Evolutionary conservation across 1,140 invertebrate species (phyloP), one percentile per base, ranked within the genome.

Genomic region (Tribolium madens): DNA sequence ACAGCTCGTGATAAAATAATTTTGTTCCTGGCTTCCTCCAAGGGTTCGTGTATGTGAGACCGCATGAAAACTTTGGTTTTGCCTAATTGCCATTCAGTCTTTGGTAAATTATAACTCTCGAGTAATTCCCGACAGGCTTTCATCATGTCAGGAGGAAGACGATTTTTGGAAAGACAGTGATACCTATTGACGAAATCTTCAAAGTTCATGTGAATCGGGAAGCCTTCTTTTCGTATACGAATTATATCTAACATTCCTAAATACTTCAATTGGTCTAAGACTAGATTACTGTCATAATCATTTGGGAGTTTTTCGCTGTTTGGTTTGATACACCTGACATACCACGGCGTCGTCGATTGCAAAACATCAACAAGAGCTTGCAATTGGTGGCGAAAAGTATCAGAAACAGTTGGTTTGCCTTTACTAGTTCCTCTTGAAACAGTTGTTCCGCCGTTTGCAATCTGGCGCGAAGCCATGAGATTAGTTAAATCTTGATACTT

Each of bases 221-320:
- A 98, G 0, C 97, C 97, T 87, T 98, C 95, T 82, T 95, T 93
- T 36, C 96, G 88, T 73, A 98, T 98, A 70, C 95, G 89, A 81
- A 98, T 97, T 77, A 98, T 97, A 85, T 98, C 97, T 83, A 98
- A 88, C 96, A 98, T 98, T 52, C 97, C 97, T 50, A 98, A 90
- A 87, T 98, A 98, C 79, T 93, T 92, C 3, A 98, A 88, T 87
- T 98, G 97, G 81, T 96, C 95, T 42, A 97, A 87, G 1, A 98
- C 96, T 69, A 98, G 88, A 57, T 91, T 89, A 42, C 94, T 92
- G 85, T 95, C 92, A 85, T 95, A 98, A 78, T 92, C 90, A 81
- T 96, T 91, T 0, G 96, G 89, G n/a, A 90, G 87, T 86, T 98
- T 98, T 79, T 93, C 88, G 84, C 93, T 91, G 83, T 98, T 98